These are phyloP conservation scores for Formica aserva DNA, from an alignment of 2,888 invertebrate species.

Conservation along the genomic window DNA sequence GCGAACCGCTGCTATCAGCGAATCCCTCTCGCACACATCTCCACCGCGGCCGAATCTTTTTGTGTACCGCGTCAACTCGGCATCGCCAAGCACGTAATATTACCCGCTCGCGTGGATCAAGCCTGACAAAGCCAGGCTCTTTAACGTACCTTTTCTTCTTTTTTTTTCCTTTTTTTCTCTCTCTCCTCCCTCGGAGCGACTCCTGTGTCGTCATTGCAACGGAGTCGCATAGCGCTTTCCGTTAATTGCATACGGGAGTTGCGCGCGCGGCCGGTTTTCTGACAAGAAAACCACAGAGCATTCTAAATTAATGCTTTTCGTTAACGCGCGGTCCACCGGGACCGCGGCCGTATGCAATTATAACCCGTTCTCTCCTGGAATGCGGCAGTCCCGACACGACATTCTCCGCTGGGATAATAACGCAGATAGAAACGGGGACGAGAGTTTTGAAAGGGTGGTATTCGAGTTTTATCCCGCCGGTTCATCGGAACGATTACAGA, in stretches of 20 bases:
- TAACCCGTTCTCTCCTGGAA: constrained; percentile 60
- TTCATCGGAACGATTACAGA: constrained; percentile 16
- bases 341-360: constrained; percentile 70
- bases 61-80: neutral
- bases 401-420: constrained; percentile 17
- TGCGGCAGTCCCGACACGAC: constrained; percentile 33
- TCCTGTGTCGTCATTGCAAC: constrained; percentile 29
- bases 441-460: neutral
- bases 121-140: constrained; percentile 2
- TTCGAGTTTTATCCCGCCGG: neutral
- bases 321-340: constrained; percentile 68
- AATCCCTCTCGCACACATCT: constrained; percentile 11
- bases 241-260: constrained; percentile 77
- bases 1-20: neutral
- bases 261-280: constrained; percentile 55
- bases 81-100: constrained; percentile 5
- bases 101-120: neutral
- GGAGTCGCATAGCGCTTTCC: constrained; percentile 56
- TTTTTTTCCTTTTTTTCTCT: neutral
- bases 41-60: constrained; percentile 27
- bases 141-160: constrained; percentile 9
- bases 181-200: neutral
- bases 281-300: constrained; percentile 73
- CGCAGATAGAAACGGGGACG: neutral
- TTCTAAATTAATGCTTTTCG: constrained; percentile 79